These are phyloP conservation scores for Monochamus saltuarius DNA, from an alignment of 1,140 invertebrate genomes.

Conservation along the genomic window DNA sequence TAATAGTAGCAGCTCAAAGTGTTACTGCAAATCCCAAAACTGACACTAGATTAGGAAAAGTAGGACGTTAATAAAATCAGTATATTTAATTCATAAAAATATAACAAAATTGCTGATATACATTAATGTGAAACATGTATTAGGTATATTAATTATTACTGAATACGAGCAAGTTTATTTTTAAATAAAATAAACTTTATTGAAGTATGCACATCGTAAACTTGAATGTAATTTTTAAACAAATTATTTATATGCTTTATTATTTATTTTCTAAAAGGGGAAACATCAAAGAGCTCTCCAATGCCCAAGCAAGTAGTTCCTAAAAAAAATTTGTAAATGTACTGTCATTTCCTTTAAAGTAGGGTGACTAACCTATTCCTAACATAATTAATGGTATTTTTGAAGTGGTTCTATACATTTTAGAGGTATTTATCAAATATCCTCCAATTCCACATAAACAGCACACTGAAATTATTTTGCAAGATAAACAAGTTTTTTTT, in stretches of 20 bases:
- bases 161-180: no score
- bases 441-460: slow-evolving; percentile 45
- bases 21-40: slow-evolving; percentile 97
- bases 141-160: no score
- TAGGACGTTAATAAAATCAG: slow-evolving; percentile 62
- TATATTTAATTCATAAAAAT: background rate
- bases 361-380: slow-evolving; percentile 32
- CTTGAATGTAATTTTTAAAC: no score
- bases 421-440: slow-evolving; percentile 44
- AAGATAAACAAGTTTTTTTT: slow-evolving; percentile 42
- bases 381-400: slow-evolving; percentile 29
- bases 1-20: slow-evolving; percentile 87
- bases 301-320: slow-evolving; percentile 34
- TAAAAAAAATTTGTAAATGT: slow-evolving; percentile 23
- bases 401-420: slow-evolving; percentile 28
- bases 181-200: no score
- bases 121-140: no score
- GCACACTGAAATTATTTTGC: slow-evolving; percentile 45
- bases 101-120: no score
- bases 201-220: no score
- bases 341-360: background rate
- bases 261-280: slow-evolving; percentile 32
- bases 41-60: slow-evolving; percentile 91
- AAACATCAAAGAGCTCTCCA: slow-evolving; percentile 42
- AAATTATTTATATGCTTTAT: no score